phyloP scores from a whole-genome alignment of 2,113 vertebrate species.

The Oreochromis spilurus region DNA sequence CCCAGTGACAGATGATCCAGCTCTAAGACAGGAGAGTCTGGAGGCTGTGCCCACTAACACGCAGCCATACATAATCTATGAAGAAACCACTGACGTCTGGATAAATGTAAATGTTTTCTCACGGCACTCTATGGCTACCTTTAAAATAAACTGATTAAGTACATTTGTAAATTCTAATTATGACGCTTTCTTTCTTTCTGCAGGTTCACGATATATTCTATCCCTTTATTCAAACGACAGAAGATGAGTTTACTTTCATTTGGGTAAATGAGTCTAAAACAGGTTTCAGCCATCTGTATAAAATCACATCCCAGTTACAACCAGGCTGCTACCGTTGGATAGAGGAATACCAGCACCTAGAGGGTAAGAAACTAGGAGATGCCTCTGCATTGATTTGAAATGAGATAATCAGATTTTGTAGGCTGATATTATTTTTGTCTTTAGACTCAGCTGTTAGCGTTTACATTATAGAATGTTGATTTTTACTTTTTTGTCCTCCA shows the following conservation, averaged over 20 bases:
- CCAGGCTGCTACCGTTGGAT: constrained; percentile 79
- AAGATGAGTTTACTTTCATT: constrained; percentile 88
- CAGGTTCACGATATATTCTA: constrained; percentile 98
- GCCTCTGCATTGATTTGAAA: neutral
- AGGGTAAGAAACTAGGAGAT: constrained; percentile 72
- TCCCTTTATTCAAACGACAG: constrained; percentile 84
- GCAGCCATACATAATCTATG: constrained; percentile 89
- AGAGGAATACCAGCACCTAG: constrained; percentile 71
- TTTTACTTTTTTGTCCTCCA: neutral
- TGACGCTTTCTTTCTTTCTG: neutral
- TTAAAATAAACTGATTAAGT: neutral
- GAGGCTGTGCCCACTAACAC: constrained; percentile 77
- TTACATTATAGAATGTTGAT: neutral
- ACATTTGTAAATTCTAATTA: neutral
- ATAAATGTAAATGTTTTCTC: constrained; percentile 81
- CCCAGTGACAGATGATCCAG: constrained; percentile 76
- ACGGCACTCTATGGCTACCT: neutral
- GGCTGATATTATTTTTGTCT: neutral
- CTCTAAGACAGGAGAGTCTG: constrained; percentile 78
- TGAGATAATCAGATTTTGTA: neutral
- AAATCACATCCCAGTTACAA: constrained; percentile 80
- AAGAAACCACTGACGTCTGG: constrained; percentile 93
- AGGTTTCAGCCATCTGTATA: constrained; percentile 93
- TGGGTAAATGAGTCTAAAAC: constrained; percentile 92
- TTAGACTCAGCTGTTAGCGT: neutral